These are phyloP conservation scores for Butorides virescens DNA, from an alignment of 2,113 vertebrate species.

Conservation along the genomic window DNA sequence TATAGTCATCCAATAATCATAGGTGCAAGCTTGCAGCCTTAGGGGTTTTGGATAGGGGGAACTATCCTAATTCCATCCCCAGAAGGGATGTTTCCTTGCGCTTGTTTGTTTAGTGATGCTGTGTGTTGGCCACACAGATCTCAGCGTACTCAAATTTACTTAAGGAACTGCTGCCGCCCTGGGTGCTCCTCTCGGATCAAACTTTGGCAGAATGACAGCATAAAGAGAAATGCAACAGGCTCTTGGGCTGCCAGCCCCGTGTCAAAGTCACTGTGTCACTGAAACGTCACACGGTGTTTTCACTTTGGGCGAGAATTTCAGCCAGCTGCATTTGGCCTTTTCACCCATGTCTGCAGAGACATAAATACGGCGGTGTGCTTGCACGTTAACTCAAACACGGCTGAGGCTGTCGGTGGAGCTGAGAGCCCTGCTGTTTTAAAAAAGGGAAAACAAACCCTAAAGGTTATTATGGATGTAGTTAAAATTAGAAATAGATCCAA, in stretches of 20 bases:
- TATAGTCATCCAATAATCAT: background rate
- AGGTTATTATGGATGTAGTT: background rate
- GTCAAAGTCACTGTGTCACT: background rate
- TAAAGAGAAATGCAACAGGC: background rate
- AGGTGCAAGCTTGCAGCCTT: background rate
- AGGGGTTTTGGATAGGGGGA: background rate
- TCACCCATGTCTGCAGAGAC: background rate
- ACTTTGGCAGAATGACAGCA: background rate
- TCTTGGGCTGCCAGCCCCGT: background rate
- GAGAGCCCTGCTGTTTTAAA: background rate
- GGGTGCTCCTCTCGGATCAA: background rate
- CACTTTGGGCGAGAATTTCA: background rate
- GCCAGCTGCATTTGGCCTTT: constrained; percentile 2
- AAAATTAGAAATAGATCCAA: constrained; percentile 40
- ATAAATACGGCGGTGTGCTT: background rate
- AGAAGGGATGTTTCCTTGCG: background rate
- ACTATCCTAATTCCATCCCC: background rate
- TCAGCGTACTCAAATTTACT: background rate
- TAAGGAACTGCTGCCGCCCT: background rate
- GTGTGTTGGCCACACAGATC: background rate
- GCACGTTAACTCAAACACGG: background rate
- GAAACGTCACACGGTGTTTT: background rate
- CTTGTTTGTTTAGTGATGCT: background rate
- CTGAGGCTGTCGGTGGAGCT: background rate
- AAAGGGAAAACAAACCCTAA: background rate